Evolutionary conservation across 2,797 vertebrate species (phyloP).

Genomic region (Chelon labrosus): DNA sequence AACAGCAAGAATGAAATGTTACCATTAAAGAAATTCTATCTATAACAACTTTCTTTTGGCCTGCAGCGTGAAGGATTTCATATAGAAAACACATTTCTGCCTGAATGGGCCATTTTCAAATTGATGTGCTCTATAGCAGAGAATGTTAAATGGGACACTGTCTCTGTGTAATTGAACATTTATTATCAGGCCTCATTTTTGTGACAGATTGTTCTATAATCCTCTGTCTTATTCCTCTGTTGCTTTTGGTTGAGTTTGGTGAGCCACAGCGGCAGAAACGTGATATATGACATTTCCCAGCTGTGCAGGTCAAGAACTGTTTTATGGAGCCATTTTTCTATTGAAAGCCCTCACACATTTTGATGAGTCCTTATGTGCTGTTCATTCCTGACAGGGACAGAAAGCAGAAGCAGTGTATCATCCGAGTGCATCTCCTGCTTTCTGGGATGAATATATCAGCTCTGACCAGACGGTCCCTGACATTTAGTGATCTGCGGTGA

Average conservation of each 20-base stretch:
- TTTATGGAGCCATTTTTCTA: slow-evolving; percentile 40
- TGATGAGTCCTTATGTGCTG: slow-evolving; percentile 47
- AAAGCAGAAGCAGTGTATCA: slow-evolving; percentile 57
- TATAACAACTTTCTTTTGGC: background rate
- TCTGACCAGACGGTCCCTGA: slow-evolving; percentile 65
- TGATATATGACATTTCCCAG: slow-evolving; percentile 52
- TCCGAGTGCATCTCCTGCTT: slow-evolving; percentile 48
- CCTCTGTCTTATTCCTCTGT: background rate
- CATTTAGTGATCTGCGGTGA: slow-evolving; percentile 73
- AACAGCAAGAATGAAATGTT: background rate
- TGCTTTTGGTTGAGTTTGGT: slow-evolving; percentile 11
- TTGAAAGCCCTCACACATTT: slow-evolving; percentile 42
- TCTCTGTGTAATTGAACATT: slow-evolving; percentile 27
- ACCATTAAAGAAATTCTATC: background rate
- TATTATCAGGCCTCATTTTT: slow-evolving; percentile 20
- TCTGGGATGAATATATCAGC: slow-evolving; percentile 68
- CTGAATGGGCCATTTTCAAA: background rate
- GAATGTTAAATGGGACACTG: slow-evolving; percentile 16
- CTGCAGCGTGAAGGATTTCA: slow-evolving; percentile 5
- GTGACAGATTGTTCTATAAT: slow-evolving; percentile 5
- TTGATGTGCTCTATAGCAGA: slow-evolving; percentile 2
- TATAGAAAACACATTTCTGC: slow-evolving; percentile 1
- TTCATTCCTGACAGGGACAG: slow-evolving; percentile 48
- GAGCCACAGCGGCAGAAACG: slow-evolving; percentile 24
- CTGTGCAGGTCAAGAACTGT: slow-evolving; percentile 39